Evolutionary conservation across 2,888 invertebrate species (phyloP).

Genomic region (Strigamia transsilvanica): DNA sequence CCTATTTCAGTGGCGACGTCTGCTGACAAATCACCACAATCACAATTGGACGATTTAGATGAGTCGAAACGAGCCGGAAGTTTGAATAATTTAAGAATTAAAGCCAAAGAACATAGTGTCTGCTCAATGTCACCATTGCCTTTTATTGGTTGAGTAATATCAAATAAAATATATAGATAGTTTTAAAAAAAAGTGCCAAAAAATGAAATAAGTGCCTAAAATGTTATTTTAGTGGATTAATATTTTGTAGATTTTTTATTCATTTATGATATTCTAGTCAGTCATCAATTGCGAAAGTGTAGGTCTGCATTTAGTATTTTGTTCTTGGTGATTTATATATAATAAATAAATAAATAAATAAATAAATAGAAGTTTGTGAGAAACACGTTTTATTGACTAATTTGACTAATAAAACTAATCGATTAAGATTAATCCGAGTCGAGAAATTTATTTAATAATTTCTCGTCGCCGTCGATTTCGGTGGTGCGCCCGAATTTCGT

Average conservation of each 20-base stretch:
- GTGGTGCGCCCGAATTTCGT: not conserved
- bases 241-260: too few species aligned
- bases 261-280: too few species aligned
- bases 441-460: too few species aligned
- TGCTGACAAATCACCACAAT: not conserved
- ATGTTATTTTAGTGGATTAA: too few species aligned
- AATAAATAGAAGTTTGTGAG: not conserved
- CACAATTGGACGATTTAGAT: constrained; percentile 3
- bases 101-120: constrained; percentile 53
- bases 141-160: constrained; percentile 52
- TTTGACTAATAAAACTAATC: constrained; percentile 2
- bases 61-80: constrained; percentile 51
- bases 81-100: constrained; percentile 51
- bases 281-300: not conserved
- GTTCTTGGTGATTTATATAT: not conserved
- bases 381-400: not conserved
- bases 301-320: not conserved
- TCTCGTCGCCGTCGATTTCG: not conserved
- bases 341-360: constrained; percentile 1
- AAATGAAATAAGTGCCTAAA: too few species aligned
- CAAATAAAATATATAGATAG: not conserved
- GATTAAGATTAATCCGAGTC: too few species aligned
- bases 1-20: not conserved
- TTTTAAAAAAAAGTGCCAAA: too few species aligned
- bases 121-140: constrained; percentile 54